These are phyloP conservation scores for Ichneumoninae sp. DNA, from an alignment of 2,888 invertebrate genomes.

Conservation along the genomic window DNA sequence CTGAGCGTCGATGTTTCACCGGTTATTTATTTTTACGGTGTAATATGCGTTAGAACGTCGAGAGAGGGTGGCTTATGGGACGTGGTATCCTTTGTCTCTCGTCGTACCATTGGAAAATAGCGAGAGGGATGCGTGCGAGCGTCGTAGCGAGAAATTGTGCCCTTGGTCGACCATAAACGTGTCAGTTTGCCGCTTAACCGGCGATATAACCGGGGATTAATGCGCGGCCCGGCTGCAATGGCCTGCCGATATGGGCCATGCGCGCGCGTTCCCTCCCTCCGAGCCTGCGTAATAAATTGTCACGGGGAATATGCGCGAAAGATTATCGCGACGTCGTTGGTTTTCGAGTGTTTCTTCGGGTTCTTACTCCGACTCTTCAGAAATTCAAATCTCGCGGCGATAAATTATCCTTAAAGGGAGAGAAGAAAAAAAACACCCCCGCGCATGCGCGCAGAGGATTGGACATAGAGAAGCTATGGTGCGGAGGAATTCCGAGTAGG, in stretches of 20 bases:
- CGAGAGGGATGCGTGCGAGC: conserved; percentile 66
- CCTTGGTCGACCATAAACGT: conserved; percentile 69
- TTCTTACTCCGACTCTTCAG: not conserved
- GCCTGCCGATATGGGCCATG: conserved; percentile 22
- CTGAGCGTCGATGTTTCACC: not conserved
- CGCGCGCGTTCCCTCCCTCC: not conserved
- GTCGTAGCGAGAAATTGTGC: conserved; percentile 70
- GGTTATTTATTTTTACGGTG: conserved; percentile 19
- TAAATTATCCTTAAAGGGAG: not conserved
- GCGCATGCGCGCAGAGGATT: too few relatives aligned
- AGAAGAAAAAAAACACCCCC: too few relatives aligned
- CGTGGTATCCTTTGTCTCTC: conserved; percentile 24
- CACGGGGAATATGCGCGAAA: conserved; percentile 5
- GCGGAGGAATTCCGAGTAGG: too few relatives aligned
- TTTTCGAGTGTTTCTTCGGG: not conserved
- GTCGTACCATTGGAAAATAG: conserved; percentile 9
- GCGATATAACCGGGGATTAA: conserved; percentile 71
- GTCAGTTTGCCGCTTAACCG: conserved; percentile 67
- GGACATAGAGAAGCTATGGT: too few relatives aligned
- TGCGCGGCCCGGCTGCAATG: conserved; percentile 56
- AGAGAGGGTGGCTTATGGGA: conserved; percentile 3
- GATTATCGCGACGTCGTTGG: not conserved
- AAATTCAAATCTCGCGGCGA: not conserved
- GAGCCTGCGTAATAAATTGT: not conserved
- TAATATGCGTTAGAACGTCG: conserved; percentile 34